A percentile compares a stretch with the other conserved stretches of the same genome.
Evolutionary conservation across 2,797 vertebrate species (phyloP).

Genomic region (Pyrocephalus nanus): DNA sequence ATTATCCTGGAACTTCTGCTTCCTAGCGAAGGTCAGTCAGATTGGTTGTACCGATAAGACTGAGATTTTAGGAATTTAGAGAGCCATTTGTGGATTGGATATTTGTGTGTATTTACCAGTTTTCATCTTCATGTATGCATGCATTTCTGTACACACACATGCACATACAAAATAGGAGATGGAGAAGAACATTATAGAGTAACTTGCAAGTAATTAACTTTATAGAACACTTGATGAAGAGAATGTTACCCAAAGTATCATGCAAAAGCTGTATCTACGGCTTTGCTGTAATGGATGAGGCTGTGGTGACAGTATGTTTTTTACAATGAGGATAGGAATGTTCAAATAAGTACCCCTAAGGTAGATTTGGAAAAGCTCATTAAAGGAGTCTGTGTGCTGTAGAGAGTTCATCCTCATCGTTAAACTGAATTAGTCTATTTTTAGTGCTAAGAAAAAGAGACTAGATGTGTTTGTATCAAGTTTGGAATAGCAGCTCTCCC

Average conservation of each 20-base stretch:
- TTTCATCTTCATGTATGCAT: not conserved
- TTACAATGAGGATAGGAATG: not conserved
- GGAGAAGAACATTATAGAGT: not conserved
- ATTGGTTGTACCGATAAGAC: not conserved
- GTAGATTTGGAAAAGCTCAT: not conserved
- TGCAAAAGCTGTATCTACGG: not conserved
- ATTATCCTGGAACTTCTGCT: not conserved
- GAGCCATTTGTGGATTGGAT: not conserved
- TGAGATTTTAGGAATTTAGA: not conserved
- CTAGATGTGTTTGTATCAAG: not conserved
- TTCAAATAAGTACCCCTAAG: not conserved
- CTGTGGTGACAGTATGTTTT: not conserved
- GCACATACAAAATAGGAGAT: not conserved
- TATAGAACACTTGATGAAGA: not conserved
- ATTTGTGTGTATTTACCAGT: not conserved
- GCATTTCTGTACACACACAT: not conserved
- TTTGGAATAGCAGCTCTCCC: not conserved
- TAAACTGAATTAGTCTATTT: not conserved
- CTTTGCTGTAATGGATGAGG: not conserved
- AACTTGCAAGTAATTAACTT: not conserved
- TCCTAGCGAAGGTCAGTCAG: not conserved
- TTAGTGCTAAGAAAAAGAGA: not conserved
- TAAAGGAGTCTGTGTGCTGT: not conserved
- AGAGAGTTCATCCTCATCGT: not conserved
- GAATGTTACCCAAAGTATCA: not conserved